These are phyloP conservation scores for Yponomeuta cagnagella DNA, from an alignment of 2,888 invertebrate genomes.

Conservation along the genomic window DNA sequence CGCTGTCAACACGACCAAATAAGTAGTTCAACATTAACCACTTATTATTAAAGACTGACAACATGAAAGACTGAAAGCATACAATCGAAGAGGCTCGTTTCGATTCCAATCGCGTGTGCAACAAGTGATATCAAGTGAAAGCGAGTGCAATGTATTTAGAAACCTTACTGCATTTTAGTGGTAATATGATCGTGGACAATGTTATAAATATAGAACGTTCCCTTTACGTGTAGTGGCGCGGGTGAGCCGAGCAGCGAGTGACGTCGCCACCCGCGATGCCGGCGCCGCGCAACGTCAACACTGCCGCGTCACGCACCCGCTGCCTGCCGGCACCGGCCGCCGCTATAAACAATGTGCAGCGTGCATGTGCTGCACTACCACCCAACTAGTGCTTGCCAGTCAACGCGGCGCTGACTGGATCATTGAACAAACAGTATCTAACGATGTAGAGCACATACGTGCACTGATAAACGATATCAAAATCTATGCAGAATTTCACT, in stretches of 20 bases:
- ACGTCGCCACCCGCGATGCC: constrained; percentile 28
- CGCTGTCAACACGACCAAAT: constrained; percentile 32
- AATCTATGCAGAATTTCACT: not conserved
- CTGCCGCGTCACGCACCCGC: constrained; percentile 51
- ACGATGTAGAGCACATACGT: not conserved
- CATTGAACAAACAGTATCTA: not conserved
- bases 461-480: not conserved
- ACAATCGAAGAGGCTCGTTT: not conserved
- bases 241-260: constrained; percentile 64
- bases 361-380: not conserved
- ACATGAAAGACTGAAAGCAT: not conserved
- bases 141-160: constrained; percentile 41
- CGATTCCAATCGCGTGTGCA: constrained; percentile 54
- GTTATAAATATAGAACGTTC: constrained; percentile 68
- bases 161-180: constrained; percentile 44
- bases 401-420: not conserved
- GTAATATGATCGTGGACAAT: constrained; percentile 63
- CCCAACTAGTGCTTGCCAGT: not conserved
- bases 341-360: constrained; percentile 1
- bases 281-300: constrained; percentile 52
- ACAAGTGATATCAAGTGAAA: constrained; percentile 63
- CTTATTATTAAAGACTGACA: not conserved
- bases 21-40: not conserved
- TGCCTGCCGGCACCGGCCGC: not conserved
- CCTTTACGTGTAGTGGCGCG: constrained; percentile 67